Evolutionary conservation across 1,140 invertebrate species (phyloP).

Genomic region (Drosophila tsacasi): DNA sequence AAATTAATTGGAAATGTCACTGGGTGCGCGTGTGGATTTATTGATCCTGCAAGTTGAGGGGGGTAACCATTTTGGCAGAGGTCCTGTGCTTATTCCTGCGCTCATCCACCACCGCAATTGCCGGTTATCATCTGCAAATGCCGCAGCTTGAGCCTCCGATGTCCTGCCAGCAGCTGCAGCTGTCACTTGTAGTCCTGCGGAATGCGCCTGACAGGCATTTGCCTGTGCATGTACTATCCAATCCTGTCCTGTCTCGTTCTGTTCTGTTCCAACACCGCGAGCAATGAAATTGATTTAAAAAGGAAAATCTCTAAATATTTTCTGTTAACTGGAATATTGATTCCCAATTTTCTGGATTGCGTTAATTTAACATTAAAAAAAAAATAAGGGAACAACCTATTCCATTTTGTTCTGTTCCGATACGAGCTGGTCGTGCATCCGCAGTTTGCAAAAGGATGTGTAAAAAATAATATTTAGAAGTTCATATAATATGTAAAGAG

Average conservation of each 20-base stretch:
- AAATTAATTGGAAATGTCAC: conserved; percentile 41
- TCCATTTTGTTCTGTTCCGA: too few relatives aligned
- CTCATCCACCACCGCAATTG: conserved; percentile 26
- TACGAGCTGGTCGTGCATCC: too few relatives aligned
- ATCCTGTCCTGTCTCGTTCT: background rate
- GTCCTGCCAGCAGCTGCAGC: conserved; percentile 35
- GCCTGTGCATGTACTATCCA: background rate
- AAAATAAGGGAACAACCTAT: too few relatives aligned
- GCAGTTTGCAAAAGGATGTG: too few relatives aligned
- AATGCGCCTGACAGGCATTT: conserved; percentile 27
- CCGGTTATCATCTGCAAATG: conserved; percentile 38
- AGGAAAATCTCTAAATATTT: too few relatives aligned
- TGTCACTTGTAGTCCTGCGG: conserved; percentile 46
- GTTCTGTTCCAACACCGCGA: background rate
- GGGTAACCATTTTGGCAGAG: background rate
- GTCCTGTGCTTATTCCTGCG: background rate
- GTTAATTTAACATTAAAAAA: too few relatives aligned
- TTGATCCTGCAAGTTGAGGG: conserved; percentile 2
- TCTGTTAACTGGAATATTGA: too few relatives aligned
- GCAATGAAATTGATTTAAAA: too few relatives aligned
- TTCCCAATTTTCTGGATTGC: too few relatives aligned
- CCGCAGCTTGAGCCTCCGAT: conserved; percentile 32
- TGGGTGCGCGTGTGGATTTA: conserved; percentile 2
- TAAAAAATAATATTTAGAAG: too few relatives aligned
- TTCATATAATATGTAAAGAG: too few relatives aligned